These are phyloP conservation scores for Hycleus cichorii DNA, from an alignment of 1,140 invertebrate species.

Conservation along the genomic window DNA sequence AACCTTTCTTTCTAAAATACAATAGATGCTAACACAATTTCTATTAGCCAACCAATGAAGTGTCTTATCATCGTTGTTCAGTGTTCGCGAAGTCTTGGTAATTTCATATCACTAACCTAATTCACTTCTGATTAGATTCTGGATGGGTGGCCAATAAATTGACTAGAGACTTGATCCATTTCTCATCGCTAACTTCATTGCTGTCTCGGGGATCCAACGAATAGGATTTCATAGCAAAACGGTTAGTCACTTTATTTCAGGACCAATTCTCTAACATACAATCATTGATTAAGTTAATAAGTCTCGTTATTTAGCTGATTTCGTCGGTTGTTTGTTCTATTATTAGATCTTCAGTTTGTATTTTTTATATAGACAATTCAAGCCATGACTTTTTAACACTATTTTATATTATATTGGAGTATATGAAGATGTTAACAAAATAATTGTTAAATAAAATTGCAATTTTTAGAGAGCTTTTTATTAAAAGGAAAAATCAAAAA, in stretches of 20 bases:
- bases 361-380: too few species aligned
- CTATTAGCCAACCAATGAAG: constrained; percentile 28
- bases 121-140: constrained; percentile 38
- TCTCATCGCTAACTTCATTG: constrained; percentile 37
- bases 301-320: too few species aligned
- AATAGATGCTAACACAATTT: constrained; percentile 27
- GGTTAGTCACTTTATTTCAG: constrained; percentile 19
- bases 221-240: constrained; percentile 26
- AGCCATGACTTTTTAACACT: too few species aligned
- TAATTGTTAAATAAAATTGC: too few species aligned
- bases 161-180: constrained; percentile 35
- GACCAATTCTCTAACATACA: constrained; percentile 4
- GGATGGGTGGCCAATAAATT: constrained; percentile 39
- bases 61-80: constrained; percentile 33
- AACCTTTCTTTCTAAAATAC: constrained; percentile 16
- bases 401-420: too few species aligned
- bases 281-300: too few species aligned
- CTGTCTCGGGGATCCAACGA: constrained; percentile 22
- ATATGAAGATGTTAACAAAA: too few species aligned
- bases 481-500: too few species aligned
- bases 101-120: constrained; percentile 29
- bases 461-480: too few species aligned
- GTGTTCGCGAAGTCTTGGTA: constrained; percentile 22
- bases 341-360: too few species aligned
- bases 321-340: too few species aligned